Evolutionary conservation across 2,113 vertebrate species (phyloP), one percentile per base, ranked within the genome.

Genomic region (Trogon surrucura): DNA sequence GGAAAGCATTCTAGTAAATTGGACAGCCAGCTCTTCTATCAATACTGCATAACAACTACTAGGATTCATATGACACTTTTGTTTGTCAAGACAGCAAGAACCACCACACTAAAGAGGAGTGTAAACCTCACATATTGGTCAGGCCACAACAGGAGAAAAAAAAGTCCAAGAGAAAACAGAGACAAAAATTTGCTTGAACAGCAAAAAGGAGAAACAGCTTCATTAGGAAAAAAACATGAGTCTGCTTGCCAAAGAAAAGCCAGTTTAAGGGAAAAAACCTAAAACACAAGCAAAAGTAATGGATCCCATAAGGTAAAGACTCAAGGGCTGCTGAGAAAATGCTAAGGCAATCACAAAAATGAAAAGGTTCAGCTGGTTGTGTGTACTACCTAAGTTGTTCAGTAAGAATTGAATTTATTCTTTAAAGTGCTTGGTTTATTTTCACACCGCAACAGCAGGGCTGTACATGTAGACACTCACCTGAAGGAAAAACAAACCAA

Each of bases 171-270:
- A 69, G 70, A 51, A 89, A 77, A 58, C 44, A 84, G 71, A 62
- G 44, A 51, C 62, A 93, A 78, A 93, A 92, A 95, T 86, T 57
- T 95, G 80, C 86, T 92, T 66, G 16, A 79, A 71, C 53, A 79
- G 91, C 73, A 79, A 87, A 93, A 89, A 38, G 69, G 80, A 92
- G 30, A 93, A 53, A 67, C 30, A 57, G 45, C 61, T 92, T 72
- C 83, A 18, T 36, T 41, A 84, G 92, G 92, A n/a, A 64, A 65
- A 50, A 72, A 93, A 69, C 14, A 10, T 1, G 1, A 47, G 6
- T 84, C 51, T 93, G 48, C n/a, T 72, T 87, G 95, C 91, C 91
- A 96, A 91, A 84, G 62, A 90, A 88, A 88, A 71, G 86, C 67
- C 72, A 81, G 61, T 61, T 57, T 73, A 87, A 81, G 61, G 69